Percentiles rank a stretch among this genome's conserved stretches.
Conservation (phyloP, 2,113 vertebrate species). For the Vulpes vulpes region DNA sequence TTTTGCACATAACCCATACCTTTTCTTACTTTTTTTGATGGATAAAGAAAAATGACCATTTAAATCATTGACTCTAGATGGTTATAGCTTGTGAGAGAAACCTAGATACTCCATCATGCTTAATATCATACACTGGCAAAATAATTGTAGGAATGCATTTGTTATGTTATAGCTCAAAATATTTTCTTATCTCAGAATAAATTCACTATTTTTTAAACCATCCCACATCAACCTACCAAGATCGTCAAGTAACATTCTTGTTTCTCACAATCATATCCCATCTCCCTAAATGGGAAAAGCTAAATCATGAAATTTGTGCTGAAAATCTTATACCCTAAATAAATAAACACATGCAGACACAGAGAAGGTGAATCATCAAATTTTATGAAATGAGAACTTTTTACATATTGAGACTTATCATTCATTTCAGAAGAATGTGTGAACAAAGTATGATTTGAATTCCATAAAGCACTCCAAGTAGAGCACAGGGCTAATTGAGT, state of each 20-base stretch:
- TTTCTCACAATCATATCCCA: neutral
- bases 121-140: neutral
- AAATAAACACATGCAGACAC: neutral
- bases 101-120: neutral
- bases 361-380: constrained; percentile 2
- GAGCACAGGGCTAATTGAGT: constrained; percentile 33
- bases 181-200: constrained; percentile 45
- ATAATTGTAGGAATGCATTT: constrained; percentile 11
- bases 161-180: constrained; percentile 3
- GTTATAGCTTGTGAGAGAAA: neutral
- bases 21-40: constrained; percentile 42
- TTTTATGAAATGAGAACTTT: constrained; percentile 10
- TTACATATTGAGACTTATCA: neutral
- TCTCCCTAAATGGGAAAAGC: neutral
- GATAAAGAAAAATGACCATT: neutral
- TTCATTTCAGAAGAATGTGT: neutral
- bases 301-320: neutral
- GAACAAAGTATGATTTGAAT: constrained; percentile 4
- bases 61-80: neutral
- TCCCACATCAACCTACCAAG: neutral
- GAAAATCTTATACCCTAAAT: neutral
- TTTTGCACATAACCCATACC: neutral
- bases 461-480: neutral
- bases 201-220: neutral
- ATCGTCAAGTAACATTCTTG: neutral